These are phyloP conservation scores for Chrysolina oricalcia DNA, from an alignment of 2,888 invertebrate species.

Conservation along the genomic window DNA sequence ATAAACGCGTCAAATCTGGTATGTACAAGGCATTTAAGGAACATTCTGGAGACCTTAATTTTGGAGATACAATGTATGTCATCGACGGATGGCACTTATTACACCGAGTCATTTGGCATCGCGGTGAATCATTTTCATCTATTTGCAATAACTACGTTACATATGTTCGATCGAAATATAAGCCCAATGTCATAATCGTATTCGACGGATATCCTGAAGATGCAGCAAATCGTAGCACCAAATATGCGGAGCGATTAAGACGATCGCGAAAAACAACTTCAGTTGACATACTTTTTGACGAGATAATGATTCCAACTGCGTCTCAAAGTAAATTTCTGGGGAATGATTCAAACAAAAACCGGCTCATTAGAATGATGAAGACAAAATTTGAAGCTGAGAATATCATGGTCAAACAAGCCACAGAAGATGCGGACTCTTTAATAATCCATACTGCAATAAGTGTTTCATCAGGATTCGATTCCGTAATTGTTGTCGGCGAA, in stretches of 20 bases:
- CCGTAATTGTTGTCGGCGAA: not conserved
- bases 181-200: not conserved
- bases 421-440: not conserved
- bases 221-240: too few species aligned
- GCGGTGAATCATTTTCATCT: not conserved
- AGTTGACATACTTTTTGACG: not conserved
- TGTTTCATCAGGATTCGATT: not conserved
- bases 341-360: too few species aligned
- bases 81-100: not conserved
- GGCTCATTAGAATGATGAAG: too few species aligned
- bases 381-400: not conserved
- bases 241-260: not conserved
- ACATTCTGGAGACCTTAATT: too few species aligned
- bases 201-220: not conserved
- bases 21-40: too few species aligned
- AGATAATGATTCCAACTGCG: too few species aligned
- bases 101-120: not conserved
- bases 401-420: not conserved
- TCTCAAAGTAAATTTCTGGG: too few species aligned
- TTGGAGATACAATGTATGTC: not conserved
- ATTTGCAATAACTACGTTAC: not conserved
- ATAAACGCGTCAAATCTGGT: not conserved
- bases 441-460: not conserved
- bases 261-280: not conserved
- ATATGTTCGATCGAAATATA: not conserved